Evolutionary conservation across 2,113 vertebrate species (phyloP), one percentile per base, ranked within the genome.

Genomic region (Rhombomys opimus): DNA sequence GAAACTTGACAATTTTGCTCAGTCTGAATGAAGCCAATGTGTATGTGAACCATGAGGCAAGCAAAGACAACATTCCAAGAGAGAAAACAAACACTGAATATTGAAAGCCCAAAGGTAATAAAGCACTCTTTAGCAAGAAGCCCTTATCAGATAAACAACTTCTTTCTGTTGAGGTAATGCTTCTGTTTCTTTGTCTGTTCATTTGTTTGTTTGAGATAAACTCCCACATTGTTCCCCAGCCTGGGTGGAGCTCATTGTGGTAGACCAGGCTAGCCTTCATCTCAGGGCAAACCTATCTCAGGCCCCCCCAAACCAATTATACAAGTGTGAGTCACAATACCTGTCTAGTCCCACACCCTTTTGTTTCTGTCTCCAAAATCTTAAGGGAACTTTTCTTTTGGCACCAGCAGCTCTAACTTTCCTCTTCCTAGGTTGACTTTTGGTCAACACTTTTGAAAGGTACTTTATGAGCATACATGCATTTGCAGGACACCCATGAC

Each of bases 401-500:
- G 17, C 9, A 75, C 12, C 25, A 67, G 20, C 50, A 65, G 90
- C 82, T 90, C 18, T 52, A 80, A 46, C 23, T 87, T 22, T 81
- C 70, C 32, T 61, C 41, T 72, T 81, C 12, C 14, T 90, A 52
- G 2, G 10, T 92, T 59, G 90, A 84, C 75, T 72, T 93, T 92
- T 38, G 5, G 59, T 90, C 20, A 76, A 14, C n/a, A 14, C 15
- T 32, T 93, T 72, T 52, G n/a, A 52, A 50, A 90, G 85, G 25
- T 75, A 52, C 22, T 61, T 87, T 46, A 68, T 35, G 77, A 93
- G 63, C 6, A 20, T 12, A 22, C 0, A 0, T 20, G 15, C 35
- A 1, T 38, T 88, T 78, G 8, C 0, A 0, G 6, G 17, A 6
- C 6, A 46, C 18, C 41, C 14, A 23, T 0, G 4, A 12, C 32